These are phyloP conservation scores for Bagarius yarrelli DNA, from an alignment of 2,113 vertebrate species.

Conservation along the genomic window DNA sequence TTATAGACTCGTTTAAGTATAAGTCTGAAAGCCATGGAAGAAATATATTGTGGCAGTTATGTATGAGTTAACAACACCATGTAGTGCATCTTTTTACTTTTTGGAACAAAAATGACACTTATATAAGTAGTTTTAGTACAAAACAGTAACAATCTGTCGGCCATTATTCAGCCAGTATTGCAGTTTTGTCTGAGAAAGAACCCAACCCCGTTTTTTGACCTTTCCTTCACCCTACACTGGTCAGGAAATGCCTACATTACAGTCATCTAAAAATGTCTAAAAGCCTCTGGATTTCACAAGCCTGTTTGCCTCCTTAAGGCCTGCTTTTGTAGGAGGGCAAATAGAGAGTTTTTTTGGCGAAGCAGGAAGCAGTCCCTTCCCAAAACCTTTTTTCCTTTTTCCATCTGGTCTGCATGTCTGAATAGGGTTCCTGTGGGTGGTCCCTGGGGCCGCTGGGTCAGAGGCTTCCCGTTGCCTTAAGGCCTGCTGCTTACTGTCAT, in stretches of 20 bases:
- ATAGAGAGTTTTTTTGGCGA: constrained; percentile 37
- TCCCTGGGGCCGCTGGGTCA: constrained; percentile 53
- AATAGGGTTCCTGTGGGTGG: constrained; percentile 63
- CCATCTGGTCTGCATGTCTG: constrained; percentile 46
- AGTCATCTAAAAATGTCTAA: constrained; percentile 26
- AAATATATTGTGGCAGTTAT: neutral
- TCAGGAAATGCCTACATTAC: constrained; percentile 39
- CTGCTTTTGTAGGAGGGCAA: constrained; percentile 38
- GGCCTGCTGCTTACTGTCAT: constrained; percentile 32
- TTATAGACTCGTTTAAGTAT: constrained; percentile 41
- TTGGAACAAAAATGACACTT: neutral
- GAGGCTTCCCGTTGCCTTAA: constrained; percentile 44
- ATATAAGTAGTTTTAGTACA: neutral
- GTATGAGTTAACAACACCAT: constrained; percentile 63
- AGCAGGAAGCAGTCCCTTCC: constrained; percentile 27
- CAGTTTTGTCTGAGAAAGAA: constrained; percentile 56
- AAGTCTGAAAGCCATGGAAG: constrained; percentile 43
- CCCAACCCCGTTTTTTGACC: constrained; percentile 16
- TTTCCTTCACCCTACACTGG: constrained; percentile 34
- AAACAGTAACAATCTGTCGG: constrained; percentile 50
- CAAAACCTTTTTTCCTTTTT: constrained; percentile 52
- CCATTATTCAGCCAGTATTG: constrained; percentile 64
- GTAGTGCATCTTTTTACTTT: neutral
- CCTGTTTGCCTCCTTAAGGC: constrained; percentile 21
- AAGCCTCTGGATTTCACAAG: constrained; percentile 20